Evolutionary conservation across 2,113 vertebrate genomes (phyloP).

Genomic region (Myotis davidii): DNA sequence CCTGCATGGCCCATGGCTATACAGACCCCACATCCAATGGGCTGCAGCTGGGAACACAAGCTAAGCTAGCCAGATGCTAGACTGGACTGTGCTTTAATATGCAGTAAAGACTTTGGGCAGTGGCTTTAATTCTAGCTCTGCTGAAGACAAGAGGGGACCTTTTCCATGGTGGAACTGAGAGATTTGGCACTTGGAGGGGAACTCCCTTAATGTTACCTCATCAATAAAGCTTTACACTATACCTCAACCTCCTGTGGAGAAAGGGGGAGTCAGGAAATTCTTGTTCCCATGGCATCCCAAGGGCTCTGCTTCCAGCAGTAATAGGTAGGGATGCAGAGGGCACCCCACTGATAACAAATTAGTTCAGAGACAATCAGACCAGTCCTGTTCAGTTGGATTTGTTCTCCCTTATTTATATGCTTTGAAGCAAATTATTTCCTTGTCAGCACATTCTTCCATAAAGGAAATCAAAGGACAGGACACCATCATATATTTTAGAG

Average conservation of each 20-base stretch:
- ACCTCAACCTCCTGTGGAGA: background rate
- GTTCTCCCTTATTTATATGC: background rate
- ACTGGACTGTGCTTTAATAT: background rate
- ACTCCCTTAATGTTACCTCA: background rate
- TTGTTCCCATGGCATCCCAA: background rate
- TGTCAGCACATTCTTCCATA: background rate
- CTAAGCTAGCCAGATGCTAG: background rate
- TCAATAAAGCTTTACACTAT: background rate
- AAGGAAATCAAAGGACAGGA: slow-evolving; percentile 21
- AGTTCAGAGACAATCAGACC: background rate
- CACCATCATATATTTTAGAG: slow-evolving; percentile 4
- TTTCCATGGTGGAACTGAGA: background rate
- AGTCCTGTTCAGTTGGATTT: background rate
- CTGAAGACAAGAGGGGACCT: background rate
- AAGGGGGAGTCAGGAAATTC: background rate
- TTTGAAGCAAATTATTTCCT: slow-evolving; percentile 33
- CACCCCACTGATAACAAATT: background rate
- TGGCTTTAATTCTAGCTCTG: background rate
- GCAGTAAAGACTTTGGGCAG: background rate
- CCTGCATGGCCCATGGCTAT: background rate
- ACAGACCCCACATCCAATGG: background rate
- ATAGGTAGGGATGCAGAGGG: background rate
- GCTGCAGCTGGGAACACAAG: background rate
- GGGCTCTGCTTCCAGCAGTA: background rate
- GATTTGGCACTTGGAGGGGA: background rate